Conservation (phyloP, 2,797 vertebrate species). For the Limosa lapponica region DNA sequence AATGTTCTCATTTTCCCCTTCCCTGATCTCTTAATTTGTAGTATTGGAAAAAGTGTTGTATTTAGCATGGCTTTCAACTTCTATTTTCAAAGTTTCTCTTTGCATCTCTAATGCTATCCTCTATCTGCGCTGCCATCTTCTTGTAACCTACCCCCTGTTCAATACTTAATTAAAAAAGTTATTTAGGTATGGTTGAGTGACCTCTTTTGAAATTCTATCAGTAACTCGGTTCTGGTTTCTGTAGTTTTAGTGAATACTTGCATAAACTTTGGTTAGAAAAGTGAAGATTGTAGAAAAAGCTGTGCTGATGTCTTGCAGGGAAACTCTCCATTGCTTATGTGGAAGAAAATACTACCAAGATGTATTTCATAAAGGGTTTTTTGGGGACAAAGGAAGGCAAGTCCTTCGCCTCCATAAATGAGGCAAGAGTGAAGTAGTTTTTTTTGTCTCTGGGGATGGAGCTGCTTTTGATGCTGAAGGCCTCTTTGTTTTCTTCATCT, state of each 20-base stretch:
- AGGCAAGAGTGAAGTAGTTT: conserved; percentile 6
- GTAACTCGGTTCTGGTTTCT: conserved; percentile 21
- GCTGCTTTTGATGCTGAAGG: conserved; percentile 1
- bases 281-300: conserved; percentile 9
- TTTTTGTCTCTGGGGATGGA: background rate
- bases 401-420: background rate
- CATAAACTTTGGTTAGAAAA: conserved; percentile 29
- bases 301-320: background rate
- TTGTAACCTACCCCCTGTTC: conserved; percentile 25
- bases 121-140: conserved; percentile 36
- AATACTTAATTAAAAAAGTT: conserved; percentile 60
- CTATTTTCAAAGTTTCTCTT: conserved; percentile 47
- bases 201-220: conserved; percentile 38
- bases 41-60: background rate
- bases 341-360: background rate
- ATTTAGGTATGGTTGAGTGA: background rate
- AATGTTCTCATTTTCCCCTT: conserved; percentile 43
- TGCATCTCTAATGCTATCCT: conserved; percentile 7
- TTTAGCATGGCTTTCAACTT: conserved; percentile 31
- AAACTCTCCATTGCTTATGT: background rate
- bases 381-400: background rate
- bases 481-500: background rate
- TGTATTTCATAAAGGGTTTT: background rate
- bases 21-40: conserved; percentile 39
- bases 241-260: conserved; percentile 33